These are phyloP conservation scores for Gymnocheta viridis DNA, from an alignment of 2,888 invertebrate species.

Conservation along the genomic window DNA sequence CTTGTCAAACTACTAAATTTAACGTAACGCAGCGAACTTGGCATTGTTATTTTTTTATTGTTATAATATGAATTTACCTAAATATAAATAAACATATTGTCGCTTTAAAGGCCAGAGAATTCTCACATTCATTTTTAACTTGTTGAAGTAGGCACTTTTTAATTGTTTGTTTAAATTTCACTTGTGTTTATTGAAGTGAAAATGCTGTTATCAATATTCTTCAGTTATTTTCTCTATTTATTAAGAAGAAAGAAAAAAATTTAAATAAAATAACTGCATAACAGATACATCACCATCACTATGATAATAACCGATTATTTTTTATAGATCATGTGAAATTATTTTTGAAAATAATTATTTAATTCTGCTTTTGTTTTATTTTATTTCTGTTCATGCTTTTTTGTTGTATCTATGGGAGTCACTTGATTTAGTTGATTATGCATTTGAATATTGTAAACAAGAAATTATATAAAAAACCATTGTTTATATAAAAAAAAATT, in stretches of 20 bases:
- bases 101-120: constrained; percentile 23
- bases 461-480: too few species aligned
- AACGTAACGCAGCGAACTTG: neutral
- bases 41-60: neutral
- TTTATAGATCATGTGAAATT: constrained; percentile 2
- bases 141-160: constrained; percentile 40
- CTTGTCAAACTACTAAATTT: neutral
- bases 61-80: neutral
- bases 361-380: neutral
- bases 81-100: too few species aligned
- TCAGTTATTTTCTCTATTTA: neutral
- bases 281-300: constrained; percentile 7
- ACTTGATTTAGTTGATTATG: neutral
- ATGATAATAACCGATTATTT: constrained; percentile 3
- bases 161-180: constrained; percentile 11
- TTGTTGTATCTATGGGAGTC: too few species aligned
- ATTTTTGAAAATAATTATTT: neutral
- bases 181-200: constrained; percentile 37
- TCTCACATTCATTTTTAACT: constrained; percentile 29
- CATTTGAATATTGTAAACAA: too few species aligned
- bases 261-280: neutral
- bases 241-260: neutral
- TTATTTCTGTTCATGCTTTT: too few species aligned
- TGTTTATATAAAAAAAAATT: too few species aligned
- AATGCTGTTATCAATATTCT: constrained; percentile 57